Conservation (phyloP, 1,140 invertebrate species). For the Ditylenchus dipsaci region DNA sequence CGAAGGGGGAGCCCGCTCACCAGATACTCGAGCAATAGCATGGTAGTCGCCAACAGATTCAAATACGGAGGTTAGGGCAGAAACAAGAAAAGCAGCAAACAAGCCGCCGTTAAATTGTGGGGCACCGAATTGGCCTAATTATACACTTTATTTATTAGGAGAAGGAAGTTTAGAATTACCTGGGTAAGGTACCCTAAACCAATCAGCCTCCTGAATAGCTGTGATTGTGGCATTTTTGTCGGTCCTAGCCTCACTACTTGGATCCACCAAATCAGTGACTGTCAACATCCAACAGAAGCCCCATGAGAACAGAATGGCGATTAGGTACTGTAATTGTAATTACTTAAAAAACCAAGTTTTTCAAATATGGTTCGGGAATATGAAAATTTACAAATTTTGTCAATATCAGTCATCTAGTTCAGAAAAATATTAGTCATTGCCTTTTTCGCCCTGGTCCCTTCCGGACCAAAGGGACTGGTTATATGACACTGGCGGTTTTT, state of each 20-base stretch:
- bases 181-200: constrained; percentile 51
- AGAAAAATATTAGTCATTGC: too few species aligned
- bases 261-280: constrained; percentile 39
- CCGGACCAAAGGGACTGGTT: too few species aligned
- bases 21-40: constrained; percentile 57
- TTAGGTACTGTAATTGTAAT: constrained; percentile 45
- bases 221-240: constrained; percentile 46
- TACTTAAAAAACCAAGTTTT: too few species aligned
- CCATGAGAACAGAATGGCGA: constrained; percentile 53
- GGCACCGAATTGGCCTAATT: constrained; percentile 59
- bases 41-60: constrained; percentile 62
- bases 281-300: constrained; percentile 51
- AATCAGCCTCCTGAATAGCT: constrained; percentile 44
- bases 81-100: constrained; percentile 58
- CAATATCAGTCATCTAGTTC: too few species aligned
- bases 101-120: constrained; percentile 57
- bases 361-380: too few species aligned
- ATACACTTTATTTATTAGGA: neutral
- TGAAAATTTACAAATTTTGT: too few species aligned
- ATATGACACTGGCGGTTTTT: too few species aligned
- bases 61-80: constrained; percentile 59
- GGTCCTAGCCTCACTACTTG: constrained; percentile 47
- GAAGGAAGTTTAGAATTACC: constrained; percentile 29
- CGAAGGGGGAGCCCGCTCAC: constrained; percentile 53
- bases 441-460: too few species aligned